phyloP scores from a whole-genome alignment of 2,113 vertebrate species.

The Microcebus lehilahytsara region DNA sequence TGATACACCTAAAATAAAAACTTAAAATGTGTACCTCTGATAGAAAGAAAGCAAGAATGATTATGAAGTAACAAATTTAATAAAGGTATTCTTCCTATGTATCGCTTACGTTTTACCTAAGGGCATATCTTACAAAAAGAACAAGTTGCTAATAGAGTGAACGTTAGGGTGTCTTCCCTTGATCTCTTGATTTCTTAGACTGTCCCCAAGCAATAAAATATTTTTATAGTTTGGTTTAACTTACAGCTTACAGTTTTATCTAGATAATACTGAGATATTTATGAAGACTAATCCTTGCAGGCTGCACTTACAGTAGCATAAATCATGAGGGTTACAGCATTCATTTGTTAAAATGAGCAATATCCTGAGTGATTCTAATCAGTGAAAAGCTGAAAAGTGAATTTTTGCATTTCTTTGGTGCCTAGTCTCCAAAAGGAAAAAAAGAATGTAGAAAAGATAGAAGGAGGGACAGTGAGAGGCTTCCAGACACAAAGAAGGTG shows the following conservation, averaged over 20 bases:
- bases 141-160: neutral
- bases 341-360: slow-evolving; percentile 26
- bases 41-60: slow-evolving; percentile 69
- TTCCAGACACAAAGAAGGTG: neutral
- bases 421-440: neutral
- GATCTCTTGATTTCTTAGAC: slow-evolving; percentile 1
- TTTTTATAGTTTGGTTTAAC: slow-evolving; percentile 53
- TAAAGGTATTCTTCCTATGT: slow-evolving; percentile 82
- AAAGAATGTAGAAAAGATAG: neutral
- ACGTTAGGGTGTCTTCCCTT: neutral
- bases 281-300: slow-evolving; percentile 9
- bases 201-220: neutral
- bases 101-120: slow-evolving; percentile 78
- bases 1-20: slow-evolving; percentile 80
- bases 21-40: slow-evolving; percentile 79
- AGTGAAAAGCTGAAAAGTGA: slow-evolving; percentile 6
- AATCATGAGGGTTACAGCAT: neutral
- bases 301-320: neutral
- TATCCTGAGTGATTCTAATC: neutral
- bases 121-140: neutral
- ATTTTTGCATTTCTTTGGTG: slow-evolving; percentile 34
- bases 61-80: slow-evolving; percentile 73
- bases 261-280: neutral
- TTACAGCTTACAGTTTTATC: slow-evolving; percentile 6
- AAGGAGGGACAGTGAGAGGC: neutral